These are phyloP conservation scores for Esox niger DNA, from an alignment of 2,113 vertebrate species.

Conservation along the genomic window DNA sequence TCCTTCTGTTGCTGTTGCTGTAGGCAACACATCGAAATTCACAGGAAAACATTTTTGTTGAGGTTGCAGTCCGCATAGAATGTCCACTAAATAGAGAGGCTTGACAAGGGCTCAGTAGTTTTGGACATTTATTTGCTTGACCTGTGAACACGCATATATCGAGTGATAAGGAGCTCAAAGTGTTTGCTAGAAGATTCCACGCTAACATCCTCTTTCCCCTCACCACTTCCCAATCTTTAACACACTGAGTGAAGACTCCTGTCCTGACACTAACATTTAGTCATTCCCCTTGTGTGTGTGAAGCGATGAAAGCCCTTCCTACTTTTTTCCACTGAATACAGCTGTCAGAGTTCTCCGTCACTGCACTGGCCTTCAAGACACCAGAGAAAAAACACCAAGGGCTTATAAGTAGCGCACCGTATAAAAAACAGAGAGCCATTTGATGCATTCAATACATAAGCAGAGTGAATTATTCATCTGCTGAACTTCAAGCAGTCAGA, in stretches of 20 bases:
- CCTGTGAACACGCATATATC: neutral
- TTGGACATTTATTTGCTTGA: too few relatives aligned
- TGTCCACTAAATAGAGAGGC: too few relatives aligned
- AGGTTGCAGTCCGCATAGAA: too few relatives aligned
- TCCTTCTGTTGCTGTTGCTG: too few relatives aligned
- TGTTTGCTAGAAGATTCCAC: conserved; percentile 43
- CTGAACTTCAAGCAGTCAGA: conserved; percentile 40
- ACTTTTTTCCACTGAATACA: conserved; percentile 51
- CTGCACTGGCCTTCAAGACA: conserved; percentile 39
- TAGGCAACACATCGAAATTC: too few relatives aligned
- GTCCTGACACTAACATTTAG: conserved; percentile 55
- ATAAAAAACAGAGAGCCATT: conserved; percentile 26
- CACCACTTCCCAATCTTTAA: conserved; percentile 49
- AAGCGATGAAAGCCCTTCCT: conserved; percentile 35
- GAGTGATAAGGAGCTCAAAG: conserved; percentile 41
- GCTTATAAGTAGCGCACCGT: conserved; percentile 41
- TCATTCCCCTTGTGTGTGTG: conserved; percentile 46
- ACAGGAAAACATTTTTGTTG: too few relatives aligned
- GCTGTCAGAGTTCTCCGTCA: conserved; percentile 57
- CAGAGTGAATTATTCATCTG: conserved; percentile 46
- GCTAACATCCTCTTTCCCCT: conserved; percentile 17
- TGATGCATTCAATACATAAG: conserved; percentile 3
- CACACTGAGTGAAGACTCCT: conserved; percentile 32
- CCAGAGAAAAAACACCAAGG: conserved; percentile 16
- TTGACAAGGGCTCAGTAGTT: too few relatives aligned